phyloP scores from a whole-genome alignment of 2,888 invertebrate genomes.

The Bombylius discolor region DNA sequence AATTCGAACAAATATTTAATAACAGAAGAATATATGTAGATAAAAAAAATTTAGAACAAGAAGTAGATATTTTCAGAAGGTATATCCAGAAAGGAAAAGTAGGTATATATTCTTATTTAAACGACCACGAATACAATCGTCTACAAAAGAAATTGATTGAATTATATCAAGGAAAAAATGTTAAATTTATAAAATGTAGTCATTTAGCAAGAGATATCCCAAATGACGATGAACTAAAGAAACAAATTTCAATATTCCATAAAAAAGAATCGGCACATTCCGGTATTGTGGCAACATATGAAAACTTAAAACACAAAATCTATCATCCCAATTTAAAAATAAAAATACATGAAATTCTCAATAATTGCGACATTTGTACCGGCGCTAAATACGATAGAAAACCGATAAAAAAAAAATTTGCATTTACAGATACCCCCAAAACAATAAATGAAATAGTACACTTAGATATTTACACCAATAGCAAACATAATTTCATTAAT shows the following conservation, averaged over 20 bases:
- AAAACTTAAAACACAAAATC: neutral
- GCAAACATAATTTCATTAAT: no score
- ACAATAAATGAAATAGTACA: no score
- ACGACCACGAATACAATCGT: neutral
- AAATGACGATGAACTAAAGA: neutral
- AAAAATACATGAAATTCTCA: conserved; percentile 2
- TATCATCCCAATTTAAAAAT: neutral
- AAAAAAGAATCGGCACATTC: conserved; percentile 1
- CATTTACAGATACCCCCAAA: conserved; percentile 3
- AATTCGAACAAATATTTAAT: neutral
- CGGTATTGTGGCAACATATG: neutral
- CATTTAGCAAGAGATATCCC: neutral
- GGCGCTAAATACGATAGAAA: no score
- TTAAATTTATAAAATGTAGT: neutral
- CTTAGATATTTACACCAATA: no score
- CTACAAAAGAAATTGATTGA: neutral
- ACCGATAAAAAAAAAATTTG: conserved; percentile 6
- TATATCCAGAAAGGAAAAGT: neutral
- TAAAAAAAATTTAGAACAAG: no score
- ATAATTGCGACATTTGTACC: conserved; percentile 6
- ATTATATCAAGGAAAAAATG: neutral
- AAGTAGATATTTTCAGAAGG: neutral
- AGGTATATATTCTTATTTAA: neutral
- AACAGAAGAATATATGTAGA: no score
- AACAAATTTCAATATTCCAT: conserved; percentile 1